Base-by-base conservation (phyloP, 2,888 invertebrate genomes). In the Timema podura region DNA sequence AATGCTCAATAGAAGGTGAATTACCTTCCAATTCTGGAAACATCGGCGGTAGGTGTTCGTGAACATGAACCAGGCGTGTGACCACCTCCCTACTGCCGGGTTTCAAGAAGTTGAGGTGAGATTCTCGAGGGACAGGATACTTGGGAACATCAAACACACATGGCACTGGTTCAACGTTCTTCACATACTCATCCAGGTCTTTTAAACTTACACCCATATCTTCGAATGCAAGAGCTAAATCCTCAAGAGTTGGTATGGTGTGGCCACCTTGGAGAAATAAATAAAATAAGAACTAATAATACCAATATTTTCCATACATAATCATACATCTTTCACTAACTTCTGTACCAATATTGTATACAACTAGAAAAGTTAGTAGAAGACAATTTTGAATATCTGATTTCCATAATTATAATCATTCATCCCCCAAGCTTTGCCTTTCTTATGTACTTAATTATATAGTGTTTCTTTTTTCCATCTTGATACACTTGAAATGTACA, bases 41-140 rank as follows among this genome's bases (percentile, higher is more conserved):
- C 90, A 96, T 95, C 5, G 95, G 92, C 49, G 96, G 96, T 76
- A 97, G 84, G 82, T 97, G 92, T 79, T 95, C 95, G 78, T 93
- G 92, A 65, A 96, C 89, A 82, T 96, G 92, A 77, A 96, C 91
- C 6, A 95, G 93, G 76, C 96, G 86, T 0, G 92, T 93, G 48
- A 95, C 87, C 13, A 95, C 93, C 84, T 97, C 96, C 80, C 91
- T 88, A 78, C 93, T 93, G n/a, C 95, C 95, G 13, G 94, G 94
- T 82, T 95, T 95, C 47, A 96, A 84, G 79, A 95, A 94, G 83
- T 95, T 95, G 75, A 96, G 84, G 79, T 92, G 91, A 70, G 91
- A 89, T 74, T 90, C 89, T 78, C 91, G 91, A 45, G 86, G 85
- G 73, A 91, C 83, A 0, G 96, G 96, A 81, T 91, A 92, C 79